These are phyloP conservation scores for Aleiodes alternator DNA, from an alignment of 2,888 invertebrate genomes.

Conservation along the genomic window DNA sequence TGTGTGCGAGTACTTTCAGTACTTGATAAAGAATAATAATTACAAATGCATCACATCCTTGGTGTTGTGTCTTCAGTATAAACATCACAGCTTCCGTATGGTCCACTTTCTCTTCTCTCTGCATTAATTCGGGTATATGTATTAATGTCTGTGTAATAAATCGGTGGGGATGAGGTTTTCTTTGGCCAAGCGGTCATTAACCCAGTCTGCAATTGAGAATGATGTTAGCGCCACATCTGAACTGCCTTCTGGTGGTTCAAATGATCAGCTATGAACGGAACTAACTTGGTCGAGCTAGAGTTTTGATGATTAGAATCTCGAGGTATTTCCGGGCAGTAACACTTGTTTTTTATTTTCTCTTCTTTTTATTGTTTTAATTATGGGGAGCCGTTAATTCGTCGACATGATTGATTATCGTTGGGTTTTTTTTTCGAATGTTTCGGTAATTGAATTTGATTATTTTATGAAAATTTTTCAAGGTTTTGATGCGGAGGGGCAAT, in stretches of 20 bases:
- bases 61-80: slow-evolving; percentile 23
- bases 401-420: no score
- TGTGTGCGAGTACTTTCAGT: not conserved
- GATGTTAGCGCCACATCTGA: slow-evolving; percentile 59
- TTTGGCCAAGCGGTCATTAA: slow-evolving; percentile 63
- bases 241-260: slow-evolving; percentile 52
- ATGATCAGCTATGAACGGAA: slow-evolving; percentile 52
- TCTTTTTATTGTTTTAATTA: no score
- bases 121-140: slow-evolving; percentile 29
- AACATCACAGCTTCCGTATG: slow-evolving; percentile 30
- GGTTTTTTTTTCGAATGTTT: no score
- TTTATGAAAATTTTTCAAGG: no score
- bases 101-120: slow-evolving; percentile 48
- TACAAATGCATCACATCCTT: not conserved
- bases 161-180: not conserved
- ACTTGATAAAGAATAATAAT: slow-evolving; percentile 3
- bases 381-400: no score
- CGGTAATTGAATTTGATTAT: no score
- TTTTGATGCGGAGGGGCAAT: no score
- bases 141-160: not conserved
- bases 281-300: slow-evolving; percentile 22
- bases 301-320: slow-evolving; percentile 35
- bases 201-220: slow-evolving; percentile 66
- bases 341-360: not conserved
- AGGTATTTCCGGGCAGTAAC: slow-evolving; percentile 38